phyloP scores from a whole-genome alignment of 2,888 invertebrate species.

The Cinara cedri region DNA sequence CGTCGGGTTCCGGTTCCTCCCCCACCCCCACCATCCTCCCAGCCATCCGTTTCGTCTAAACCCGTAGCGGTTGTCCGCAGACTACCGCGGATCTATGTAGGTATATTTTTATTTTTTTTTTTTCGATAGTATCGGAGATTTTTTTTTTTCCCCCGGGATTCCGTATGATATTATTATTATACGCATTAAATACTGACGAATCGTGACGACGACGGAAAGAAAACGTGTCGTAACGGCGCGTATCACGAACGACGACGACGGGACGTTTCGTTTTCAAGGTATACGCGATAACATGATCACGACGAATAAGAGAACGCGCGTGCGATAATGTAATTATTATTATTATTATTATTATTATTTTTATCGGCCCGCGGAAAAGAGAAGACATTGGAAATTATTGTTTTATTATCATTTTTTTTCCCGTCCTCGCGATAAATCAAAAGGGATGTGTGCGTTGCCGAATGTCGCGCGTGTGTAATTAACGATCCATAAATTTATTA shows the following conservation, averaged over 20 bases:
- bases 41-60: no score
- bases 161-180: no score
- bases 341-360: background rate
- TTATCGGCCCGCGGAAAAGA: background rate
- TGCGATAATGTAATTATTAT: background rate
- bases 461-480: slow-evolving; percentile 26
- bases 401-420: background rate
- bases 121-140: no score
- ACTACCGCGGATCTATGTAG: no score
- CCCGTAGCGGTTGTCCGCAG: no score
- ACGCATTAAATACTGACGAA: no score
- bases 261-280: slow-evolving; percentile 18
- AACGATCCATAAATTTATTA: slow-evolving; percentile 36
- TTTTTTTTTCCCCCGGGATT: no score
- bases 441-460: slow-evolving; percentile 8
- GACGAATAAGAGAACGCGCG: no score
- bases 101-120: no score
- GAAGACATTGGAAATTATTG: slow-evolving; percentile 22
- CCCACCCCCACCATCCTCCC: no score
- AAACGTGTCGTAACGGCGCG: slow-evolving; percentile 3
- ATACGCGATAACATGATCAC: background rate
- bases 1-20: no score
- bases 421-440: slow-evolving; percentile 26
- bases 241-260: background rate
- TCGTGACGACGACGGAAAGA: background rate